phyloP scores from a whole-genome alignment of 2,888 invertebrate genomes.

The Hirtodrosophila confusa region DNA sequence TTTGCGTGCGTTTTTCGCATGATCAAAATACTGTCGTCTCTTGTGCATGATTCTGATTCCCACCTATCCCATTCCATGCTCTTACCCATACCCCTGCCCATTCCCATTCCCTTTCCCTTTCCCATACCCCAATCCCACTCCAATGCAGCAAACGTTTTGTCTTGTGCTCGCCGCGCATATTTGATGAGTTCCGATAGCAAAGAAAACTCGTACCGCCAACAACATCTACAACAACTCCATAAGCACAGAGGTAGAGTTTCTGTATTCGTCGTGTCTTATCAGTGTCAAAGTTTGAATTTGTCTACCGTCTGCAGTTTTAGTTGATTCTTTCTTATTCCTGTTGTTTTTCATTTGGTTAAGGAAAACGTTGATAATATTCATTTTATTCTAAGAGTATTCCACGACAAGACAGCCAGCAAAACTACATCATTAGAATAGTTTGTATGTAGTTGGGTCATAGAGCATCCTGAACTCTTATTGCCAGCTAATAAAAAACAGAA shows the following conservation, averaged over 20 bases:
- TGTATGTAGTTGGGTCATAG: too few species aligned
- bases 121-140: constrained; percentile 14
- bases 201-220: constrained; percentile 21
- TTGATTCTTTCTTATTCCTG: constrained; percentile 22
- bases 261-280: constrained; percentile 59
- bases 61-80: constrained; percentile 25
- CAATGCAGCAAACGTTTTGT: constrained; percentile 53
- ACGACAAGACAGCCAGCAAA: background rate
- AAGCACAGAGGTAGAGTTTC: constrained; percentile 30
- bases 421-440: too few species aligned
- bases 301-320: constrained; percentile 17
- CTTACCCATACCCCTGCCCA: constrained; percentile 9
- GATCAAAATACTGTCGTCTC: constrained; percentile 66
- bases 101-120: constrained; percentile 21
- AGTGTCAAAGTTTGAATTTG: constrained; percentile 54
- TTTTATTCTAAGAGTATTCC: background rate
- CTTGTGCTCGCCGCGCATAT: constrained; percentile 67
- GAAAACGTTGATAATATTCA: constrained; percentile 24
- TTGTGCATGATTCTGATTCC: constrained; percentile 45
- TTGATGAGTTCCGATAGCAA: constrained; percentile 73
- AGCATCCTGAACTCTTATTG: too few species aligned
- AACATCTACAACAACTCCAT: constrained; percentile 12
- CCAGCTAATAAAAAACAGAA: too few species aligned
- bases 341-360: constrained; percentile 19
- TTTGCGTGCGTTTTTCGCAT: constrained; percentile 79